phyloP scores from a whole-genome alignment of 1,140 invertebrate species.

The Papilio aristodemus region DNA sequence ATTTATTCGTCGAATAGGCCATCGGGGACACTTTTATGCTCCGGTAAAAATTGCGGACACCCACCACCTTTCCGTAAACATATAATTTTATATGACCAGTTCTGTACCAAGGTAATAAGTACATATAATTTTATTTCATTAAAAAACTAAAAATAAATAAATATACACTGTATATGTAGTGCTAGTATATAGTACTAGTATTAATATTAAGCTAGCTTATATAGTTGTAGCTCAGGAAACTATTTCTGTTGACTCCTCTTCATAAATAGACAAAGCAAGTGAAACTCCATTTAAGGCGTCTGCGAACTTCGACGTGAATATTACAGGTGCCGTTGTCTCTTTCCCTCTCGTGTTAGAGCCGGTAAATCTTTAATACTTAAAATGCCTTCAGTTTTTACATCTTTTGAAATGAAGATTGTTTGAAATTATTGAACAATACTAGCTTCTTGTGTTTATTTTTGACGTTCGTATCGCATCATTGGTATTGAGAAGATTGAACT shows the following conservation, averaged over 20 bases:
- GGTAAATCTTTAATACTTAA: slow-evolving; percentile 7
- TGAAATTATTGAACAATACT: background rate
- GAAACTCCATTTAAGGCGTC: slow-evolving; percentile 41
- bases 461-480: background rate
- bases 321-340: slow-evolving; percentile 35
- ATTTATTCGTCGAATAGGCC: slow-evolving; percentile 28
- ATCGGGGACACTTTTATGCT: slow-evolving; percentile 22
- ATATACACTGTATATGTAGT: no score
- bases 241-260: slow-evolving; percentile 29
- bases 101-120: no score
- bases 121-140: no score
- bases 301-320: slow-evolving; percentile 43
- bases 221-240: background rate
- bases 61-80: slow-evolving; percentile 7
- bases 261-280: slow-evolving; percentile 44
- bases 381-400: slow-evolving; percentile 1
- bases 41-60: slow-evolving; percentile 12
- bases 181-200: no score
- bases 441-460: slow-evolving; percentile 7
- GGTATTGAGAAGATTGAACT: no score
- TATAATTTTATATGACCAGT: background rate
- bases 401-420: background rate
- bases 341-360: slow-evolving; percentile 24
- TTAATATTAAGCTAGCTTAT: background rate
- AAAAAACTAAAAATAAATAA: no score